Evolutionary conservation across 2,888 invertebrate genomes (phyloP), one percentile per base, ranked within the genome.

Genomic region (Drosophila macrothrix): DNA sequence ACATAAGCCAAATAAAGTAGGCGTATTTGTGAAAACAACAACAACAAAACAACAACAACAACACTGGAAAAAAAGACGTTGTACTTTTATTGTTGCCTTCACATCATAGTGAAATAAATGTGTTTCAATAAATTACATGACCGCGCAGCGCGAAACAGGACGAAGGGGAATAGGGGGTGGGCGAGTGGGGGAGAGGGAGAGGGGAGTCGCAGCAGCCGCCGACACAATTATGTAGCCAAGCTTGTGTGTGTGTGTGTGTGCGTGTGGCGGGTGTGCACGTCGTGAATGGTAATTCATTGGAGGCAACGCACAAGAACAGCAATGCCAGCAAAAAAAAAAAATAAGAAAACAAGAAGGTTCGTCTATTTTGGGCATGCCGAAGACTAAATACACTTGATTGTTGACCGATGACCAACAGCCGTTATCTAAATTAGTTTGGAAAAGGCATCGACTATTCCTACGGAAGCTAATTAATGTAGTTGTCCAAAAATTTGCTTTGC

Each of bases 71-170:
- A 53, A 58, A 63, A 19, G 16, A 49, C 16, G 25, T 25, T 65
- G 67, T 75, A 53, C 53, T 73, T 58, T 37, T 64, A 41, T 68
- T 60, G 43, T 50, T 63, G 65, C 41, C 55, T 64, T 77, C 76
- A 70, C 84, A 84, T 82, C 81, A 76, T 78, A 78, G 76, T 64
- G 62, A 81, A 82, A 79, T 79, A 82, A 88, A 91, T 91, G 85
- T 90, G 83, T 87, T 90, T 85, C 85, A 85, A 86, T 88, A 89
- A 91, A 91, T 88, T 87, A 87, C 75, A 80, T 70, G 88, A 79
- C 73, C 64, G 79, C 58, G 65, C 67, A 73, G 68, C 43, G 59
- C 66, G 73, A 68, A 68, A 67, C 52, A 80, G 58, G 60, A 29
- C 28, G 55, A 37, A 19, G 19, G 37, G 2, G 0, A 6, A 4